phyloP scores from a whole-genome alignment of 2,113 vertebrate species.

The Orycteropus afer region DNA sequence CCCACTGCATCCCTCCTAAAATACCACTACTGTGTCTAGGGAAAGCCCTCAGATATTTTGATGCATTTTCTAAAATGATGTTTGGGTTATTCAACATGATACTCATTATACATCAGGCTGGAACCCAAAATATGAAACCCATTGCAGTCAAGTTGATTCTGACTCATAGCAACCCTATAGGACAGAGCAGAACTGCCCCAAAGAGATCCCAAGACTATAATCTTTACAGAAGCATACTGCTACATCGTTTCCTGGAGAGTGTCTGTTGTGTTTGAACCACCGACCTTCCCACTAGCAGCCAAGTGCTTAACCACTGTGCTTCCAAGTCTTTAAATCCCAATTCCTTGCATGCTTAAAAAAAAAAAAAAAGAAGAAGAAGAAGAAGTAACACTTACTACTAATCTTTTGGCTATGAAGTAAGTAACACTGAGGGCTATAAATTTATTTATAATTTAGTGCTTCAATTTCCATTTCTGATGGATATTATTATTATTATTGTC shows the following conservation, averaged over 20 bases:
- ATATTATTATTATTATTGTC: neutral
- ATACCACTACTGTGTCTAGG: no score
- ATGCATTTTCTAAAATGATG: neutral
- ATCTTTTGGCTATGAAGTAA: neutral
- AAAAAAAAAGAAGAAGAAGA: no score
- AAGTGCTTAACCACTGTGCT: neutral
- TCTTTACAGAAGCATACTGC: neutral
- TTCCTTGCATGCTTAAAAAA: neutral
- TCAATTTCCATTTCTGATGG: neutral
- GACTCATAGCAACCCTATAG: neutral
- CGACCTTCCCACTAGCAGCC: neutral
- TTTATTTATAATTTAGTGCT: constrained; percentile 22
- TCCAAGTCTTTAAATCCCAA: constrained; percentile 22
- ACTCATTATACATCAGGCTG: neutral
- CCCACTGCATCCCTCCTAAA: neutral
- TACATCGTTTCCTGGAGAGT: no score
- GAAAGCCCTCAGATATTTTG: neutral
- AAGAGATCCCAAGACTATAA: neutral
- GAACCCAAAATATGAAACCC: neutral
- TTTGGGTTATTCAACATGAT: constrained; percentile 42
- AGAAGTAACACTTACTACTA: constrained; percentile 9
- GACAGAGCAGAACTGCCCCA: neutral
- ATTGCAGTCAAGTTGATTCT: neutral
- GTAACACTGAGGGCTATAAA: neutral
- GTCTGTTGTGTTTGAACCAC: no score